phyloP scores from a whole-genome alignment of 2,113 vertebrate species.

The Pelmatolapia mariae region DNA sequence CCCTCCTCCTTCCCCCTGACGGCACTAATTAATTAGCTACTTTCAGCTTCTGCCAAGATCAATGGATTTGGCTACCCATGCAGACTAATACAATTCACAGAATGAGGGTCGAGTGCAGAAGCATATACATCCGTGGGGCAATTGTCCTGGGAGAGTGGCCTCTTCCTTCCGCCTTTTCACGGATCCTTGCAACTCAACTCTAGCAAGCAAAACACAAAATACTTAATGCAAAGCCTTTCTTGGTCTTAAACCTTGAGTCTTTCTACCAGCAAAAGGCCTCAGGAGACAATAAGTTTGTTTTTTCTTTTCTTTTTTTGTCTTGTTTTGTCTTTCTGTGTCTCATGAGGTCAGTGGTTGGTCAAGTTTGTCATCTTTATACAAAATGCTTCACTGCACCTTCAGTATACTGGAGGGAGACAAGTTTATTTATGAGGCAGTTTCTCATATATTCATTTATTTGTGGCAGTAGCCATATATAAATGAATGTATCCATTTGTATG shows the following conservation, averaged over 20 bases:
- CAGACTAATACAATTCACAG: conserved; percentile 20
- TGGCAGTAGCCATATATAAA: neutral
- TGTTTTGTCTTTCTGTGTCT: neutral
- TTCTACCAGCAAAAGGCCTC: neutral
- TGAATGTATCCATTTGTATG: neutral
- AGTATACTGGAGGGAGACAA: neutral
- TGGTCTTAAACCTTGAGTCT: neutral
- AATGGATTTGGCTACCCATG: conserved; percentile 24
- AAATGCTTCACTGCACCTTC: neutral
- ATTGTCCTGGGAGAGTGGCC: conserved; percentile 3
- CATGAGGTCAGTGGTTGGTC: neutral
- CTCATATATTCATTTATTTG: neutral
- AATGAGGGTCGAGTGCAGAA: conserved; percentile 4
- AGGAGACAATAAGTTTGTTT: neutral
- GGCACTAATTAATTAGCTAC: conserved; percentile 48
- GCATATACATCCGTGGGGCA: neutral
- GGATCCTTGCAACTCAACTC: neutral
- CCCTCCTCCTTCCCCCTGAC: neutral
- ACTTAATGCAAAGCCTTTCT: neutral
- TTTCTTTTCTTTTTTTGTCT: neutral
- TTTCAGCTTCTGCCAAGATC: conserved; percentile 43
- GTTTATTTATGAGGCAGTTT: neutral
- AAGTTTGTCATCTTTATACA: neutral
- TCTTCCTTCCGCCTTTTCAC: neutral
- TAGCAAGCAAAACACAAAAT: conserved; percentile 28